Base-by-base conservation (phyloP, 2,888 invertebrate species). In the Agriopis leucophaearia region DNA sequence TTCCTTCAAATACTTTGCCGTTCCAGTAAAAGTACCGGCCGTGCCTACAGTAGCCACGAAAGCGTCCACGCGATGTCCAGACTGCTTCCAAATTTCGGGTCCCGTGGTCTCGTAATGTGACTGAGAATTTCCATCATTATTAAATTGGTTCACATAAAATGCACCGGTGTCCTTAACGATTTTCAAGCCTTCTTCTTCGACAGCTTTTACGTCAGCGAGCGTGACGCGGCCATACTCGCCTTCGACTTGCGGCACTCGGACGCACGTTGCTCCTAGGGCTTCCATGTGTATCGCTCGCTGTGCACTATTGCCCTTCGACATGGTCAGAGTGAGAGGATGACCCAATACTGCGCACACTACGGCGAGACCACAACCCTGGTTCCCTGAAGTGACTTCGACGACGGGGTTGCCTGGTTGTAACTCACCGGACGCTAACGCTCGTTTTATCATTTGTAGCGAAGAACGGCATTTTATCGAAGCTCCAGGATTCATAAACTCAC, bases 401-500 rank as follows among this genome's bases (percentile, higher is more conserved):
- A 94, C 89, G 0, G 87, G 87, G 8, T 70, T 81, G 3, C 90
- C 91, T 5, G 91, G 91, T 61, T 86, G 83, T 52, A 94, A 68
- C 4, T 82, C 81, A 12, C 93, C 92, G 15, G 78, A 80, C 36
- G 81, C 81, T 2, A 78, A 67, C 1, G 93, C 93, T 52, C 81
- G 81, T 44, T 81, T 72, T 65, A 94, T 87, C 93, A 93, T 93
- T 67, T 87, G 81, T 55, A 92, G 73, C 0, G 93, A 88, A 0
- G 93, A 94, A 13, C 93, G 88, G 64, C 88, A 88, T 82, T 94
- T 94, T 44, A 94, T 86, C 0, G 93, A 94, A 12, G 88, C 93
- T 40, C 93, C 91, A 9, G 93, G 93, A 63, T 92, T 94, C 92
- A 92, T 93, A 69, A 89, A 93, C 76, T 94, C 93, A 80, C 93